These are phyloP conservation scores for Galaxias olidus DNA, from an alignment of 2,797 vertebrate species.

Conservation along the genomic window DNA sequence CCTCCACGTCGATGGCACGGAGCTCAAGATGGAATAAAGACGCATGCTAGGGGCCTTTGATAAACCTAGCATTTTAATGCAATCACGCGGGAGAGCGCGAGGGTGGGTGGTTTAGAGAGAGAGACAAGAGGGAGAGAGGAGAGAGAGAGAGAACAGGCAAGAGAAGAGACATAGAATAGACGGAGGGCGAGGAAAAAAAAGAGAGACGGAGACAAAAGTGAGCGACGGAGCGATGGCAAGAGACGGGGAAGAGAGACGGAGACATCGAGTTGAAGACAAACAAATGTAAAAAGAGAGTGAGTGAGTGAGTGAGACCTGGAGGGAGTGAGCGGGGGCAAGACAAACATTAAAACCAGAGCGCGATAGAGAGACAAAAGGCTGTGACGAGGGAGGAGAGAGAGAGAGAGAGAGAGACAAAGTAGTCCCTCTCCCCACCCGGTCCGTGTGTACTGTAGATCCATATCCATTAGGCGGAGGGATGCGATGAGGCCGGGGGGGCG, in stretches of 20 bases:
- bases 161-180: neutral
- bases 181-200: neutral
- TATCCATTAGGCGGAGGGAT: slow-evolving; percentile 17
- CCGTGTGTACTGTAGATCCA: slow-evolving; percentile 12
- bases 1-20: slow-evolving; percentile 14
- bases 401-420: neutral
- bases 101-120: neutral
- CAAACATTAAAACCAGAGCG: no score
- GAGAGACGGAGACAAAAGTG: neutral
- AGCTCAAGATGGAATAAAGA: slow-evolving; percentile 34
- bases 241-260: neutral
- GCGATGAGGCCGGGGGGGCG: slow-evolving; percentile 10
- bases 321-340: no score
- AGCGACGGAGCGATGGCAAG: neutral
- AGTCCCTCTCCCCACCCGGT: neutral
- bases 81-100: neutral
- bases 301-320: no score
- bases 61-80: neutral
- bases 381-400: neutral
- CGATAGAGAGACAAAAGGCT: neutral
- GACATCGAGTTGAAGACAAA: neutral
- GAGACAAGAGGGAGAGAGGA: neutral
- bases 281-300: neutral
- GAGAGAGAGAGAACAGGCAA: slow-evolving; percentile 4
- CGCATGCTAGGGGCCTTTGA: neutral